Base-by-base conservation (phyloP, 1,140 invertebrate species). In the Linepithema humile region DNA sequence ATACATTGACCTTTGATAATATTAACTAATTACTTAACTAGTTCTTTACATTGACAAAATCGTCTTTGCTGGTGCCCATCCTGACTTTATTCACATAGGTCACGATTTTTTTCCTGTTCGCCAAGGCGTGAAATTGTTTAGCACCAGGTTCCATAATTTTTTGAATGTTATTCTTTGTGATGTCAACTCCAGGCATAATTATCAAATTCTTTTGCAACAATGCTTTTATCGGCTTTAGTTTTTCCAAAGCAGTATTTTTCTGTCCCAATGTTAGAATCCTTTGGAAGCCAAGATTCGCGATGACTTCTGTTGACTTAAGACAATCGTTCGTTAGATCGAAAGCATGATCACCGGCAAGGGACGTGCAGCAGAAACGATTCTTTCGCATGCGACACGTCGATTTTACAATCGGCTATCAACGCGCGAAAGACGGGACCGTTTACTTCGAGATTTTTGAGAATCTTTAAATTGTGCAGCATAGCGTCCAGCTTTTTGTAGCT, bases 351-450 rank as follows among this genome's bases (percentile, higher is more conserved):
- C 96, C 0, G 97, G 97, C 7, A 96, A 92, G 0, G 97, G 96
- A 60, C 88, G 87, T 0, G 96, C 95, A 1, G 94, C 92, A 45
- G 94, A 93, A 38, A 98, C 91, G 0, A 98, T 93, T 84, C 95
- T 94, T 48, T 94, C 86, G 91, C 97, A 98, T 57, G 94, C 94
- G 38, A 95, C 93, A 77, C 94, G 88, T 98, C 96, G n/a, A 99
- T 94, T 5, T 95, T 92, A 6, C 96, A 95, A 74, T 96, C 95
- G 10, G 92, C 69, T 7, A 95, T 96, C 0, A 99, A 92, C 0
- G 97, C 96, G 0, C 98, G 98, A 91, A 99, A 98, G 0, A 99
- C 98, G 93, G 99, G 98, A 48, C 98, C 97, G 93, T 98, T 96
- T 0, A 97, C 97, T 0, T 96, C 96, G 70, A 95, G 90, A 29